Conservation (phyloP, 2,888 invertebrate species). For the Pedicia rivosa region DNA sequence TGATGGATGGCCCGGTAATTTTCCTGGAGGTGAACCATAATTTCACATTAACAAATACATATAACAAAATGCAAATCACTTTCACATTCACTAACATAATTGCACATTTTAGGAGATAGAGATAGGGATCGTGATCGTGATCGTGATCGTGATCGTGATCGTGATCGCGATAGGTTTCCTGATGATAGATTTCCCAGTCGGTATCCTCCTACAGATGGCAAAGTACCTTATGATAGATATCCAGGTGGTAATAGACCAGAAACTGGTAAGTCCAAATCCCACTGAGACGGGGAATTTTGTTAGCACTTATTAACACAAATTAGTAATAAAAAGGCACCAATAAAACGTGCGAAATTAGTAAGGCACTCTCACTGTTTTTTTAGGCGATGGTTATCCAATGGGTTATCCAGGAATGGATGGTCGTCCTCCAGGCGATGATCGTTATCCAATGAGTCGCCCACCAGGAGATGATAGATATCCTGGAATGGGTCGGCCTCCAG, state of each 20-base stretch:
- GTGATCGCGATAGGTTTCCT: conserved; percentile 28
- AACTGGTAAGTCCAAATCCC: conserved; percentile 9
- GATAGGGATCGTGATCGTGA: no score
- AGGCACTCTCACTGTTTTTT: background rate
- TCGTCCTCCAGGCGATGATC: conserved; percentile 15
- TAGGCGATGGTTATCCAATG: conserved; percentile 21
- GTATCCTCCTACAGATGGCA: conserved; percentile 21
- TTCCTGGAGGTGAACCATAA: no score
- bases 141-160: conserved; percentile 25
- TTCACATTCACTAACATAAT: no score
- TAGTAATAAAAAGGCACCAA: conserved; percentile 15
- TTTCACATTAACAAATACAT: no score
- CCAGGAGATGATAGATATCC: conserved; percentile 26
- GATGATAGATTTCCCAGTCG: conserved; percentile 25
- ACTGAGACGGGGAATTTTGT: no score
- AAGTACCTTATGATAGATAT: conserved; percentile 25
- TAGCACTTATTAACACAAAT: no score
- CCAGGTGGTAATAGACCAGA: conserved; percentile 29
- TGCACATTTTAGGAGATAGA: no score
- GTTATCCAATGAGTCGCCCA: conserved; percentile 22
- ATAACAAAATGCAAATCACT: no score
- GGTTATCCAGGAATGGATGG: no score
- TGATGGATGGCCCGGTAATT: conserved; percentile 20
- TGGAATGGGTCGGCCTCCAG: conserved; percentile 19
- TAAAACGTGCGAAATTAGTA: conserved; percentile 18